Base-by-base conservation (phyloP, 1,140 invertebrate genomes). In the Chironomus striatipennis region DNA sequence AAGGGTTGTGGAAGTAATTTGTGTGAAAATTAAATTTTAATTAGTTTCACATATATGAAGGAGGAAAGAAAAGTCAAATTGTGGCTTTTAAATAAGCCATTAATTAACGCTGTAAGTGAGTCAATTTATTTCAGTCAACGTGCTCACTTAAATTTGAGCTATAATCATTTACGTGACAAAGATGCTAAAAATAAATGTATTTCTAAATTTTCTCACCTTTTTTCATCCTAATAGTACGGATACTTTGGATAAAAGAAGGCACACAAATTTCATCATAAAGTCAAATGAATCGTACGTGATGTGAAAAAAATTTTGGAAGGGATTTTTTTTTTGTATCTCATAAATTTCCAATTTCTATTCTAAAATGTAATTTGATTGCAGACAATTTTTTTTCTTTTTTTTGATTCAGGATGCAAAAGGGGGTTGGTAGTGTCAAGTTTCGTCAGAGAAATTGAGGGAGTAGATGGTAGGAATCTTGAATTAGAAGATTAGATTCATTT, bases 341-440 rank as follows among this genome's bases (percentile, higher is more conserved):
- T 57, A 57, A 57, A 57, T 57, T n/a, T 57, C 47, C 47, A 57
- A 57, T 57, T 57, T 57, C 47, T 57, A 57, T 57, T 57, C 12
- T n/a, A 57, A 57, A 57, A 57, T 57, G n/a, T n/a, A 15, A 57
- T 34, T 34, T 34, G 24, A 34, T 34, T 34, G 24, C 47, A n/a
- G 47, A n/a, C 47, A 57, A 57, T 57, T 57, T 57, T 57, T 57
- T 10, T 57, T 57, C 47, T 34, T 34, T 34, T 34, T 34, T 34
- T 34, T 1, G 24, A 34, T 34, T 34, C 1, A 34, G 24, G 24
- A 34, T 34, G 24, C 24, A 34, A 34, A 5, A 5, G 5, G 5
- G 24, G 5, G 24, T 34, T 5, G 24, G 24, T 34, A 5, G 24
- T 34, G 5, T 34, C 24, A 5, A 2, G 24, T 34, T 34, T 34